Conservation (phyloP, 1,140 invertebrate genomes). For the Notospermus geniculatus region DNA sequence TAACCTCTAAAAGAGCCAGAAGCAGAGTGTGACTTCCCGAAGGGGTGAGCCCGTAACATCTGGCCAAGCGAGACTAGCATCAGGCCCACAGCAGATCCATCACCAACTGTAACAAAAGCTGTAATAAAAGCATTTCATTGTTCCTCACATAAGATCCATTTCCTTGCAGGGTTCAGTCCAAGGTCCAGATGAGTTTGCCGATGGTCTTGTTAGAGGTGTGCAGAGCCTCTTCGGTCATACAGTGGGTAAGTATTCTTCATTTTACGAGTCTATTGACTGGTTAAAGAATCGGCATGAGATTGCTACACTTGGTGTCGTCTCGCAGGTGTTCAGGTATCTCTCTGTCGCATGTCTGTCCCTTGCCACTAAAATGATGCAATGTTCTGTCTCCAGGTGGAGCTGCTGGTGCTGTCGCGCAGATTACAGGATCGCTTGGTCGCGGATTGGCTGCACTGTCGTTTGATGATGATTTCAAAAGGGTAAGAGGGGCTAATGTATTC, state of each 20-base stretch:
- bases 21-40: too few species aligned
- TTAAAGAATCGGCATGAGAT: too few species aligned
- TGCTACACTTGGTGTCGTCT: too few species aligned
- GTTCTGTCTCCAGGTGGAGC: constrained; percentile 43
- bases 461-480: constrained; percentile 56
- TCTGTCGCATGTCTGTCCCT: not conserved
- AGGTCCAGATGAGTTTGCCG: constrained; percentile 54
- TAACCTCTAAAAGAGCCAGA: too few species aligned
- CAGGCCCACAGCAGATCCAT: too few species aligned
- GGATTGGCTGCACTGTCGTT: constrained; percentile 54
- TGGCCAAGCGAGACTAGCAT: too few species aligned
- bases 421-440: constrained; percentile 54
- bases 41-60: too few species aligned
- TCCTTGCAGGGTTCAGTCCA: constrained; percentile 51
- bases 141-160: not conserved
- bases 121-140: not conserved
- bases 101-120: too few species aligned
- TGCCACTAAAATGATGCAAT: not conserved
- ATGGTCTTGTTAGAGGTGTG: constrained; percentile 49
- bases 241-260: constrained; percentile 41
- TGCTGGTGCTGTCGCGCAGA: constrained; percentile 50
- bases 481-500: constrained; percentile 24
- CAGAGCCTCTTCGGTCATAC: constrained; percentile 55
- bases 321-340: too few species aligned
- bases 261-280: not conserved